phyloP scores from a whole-genome alignment of 2,797 vertebrate genomes.

The Okamejei kenojei region DNA sequence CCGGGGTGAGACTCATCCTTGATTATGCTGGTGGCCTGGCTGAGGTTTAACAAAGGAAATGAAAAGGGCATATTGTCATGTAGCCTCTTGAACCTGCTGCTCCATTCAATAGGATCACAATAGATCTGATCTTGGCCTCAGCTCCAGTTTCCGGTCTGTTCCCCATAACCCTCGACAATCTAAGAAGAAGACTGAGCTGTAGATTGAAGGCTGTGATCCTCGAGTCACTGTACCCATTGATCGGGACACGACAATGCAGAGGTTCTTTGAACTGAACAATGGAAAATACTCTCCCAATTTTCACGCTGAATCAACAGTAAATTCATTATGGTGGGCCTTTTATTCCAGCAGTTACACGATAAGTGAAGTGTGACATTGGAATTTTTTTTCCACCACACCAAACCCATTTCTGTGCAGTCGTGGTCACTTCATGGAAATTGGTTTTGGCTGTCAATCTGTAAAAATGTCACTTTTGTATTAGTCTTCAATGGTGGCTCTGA shows the following conservation, averaged over 20 bases:
- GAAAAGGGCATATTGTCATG: too few species aligned
- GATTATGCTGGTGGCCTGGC: too few species aligned
- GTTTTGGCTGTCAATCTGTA: slow-evolving; percentile 33
- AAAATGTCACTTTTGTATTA: slow-evolving; percentile 25
- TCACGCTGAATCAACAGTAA: slow-evolving; percentile 21
- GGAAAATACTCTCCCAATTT: not conserved
- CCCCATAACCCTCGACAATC: too few species aligned
- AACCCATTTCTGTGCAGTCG: not conserved
- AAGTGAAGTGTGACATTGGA: slow-evolving; percentile 31
- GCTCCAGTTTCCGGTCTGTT: too few species aligned
- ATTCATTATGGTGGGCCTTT: slow-evolving; percentile 18
- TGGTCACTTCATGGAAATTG: slow-evolving; percentile 5
- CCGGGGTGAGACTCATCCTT: too few species aligned
- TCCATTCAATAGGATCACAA: too few species aligned
- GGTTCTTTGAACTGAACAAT: not conserved
- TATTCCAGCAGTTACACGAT: not conserved
- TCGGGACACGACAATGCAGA: not conserved
- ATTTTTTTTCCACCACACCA: not conserved
- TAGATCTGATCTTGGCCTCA: too few species aligned
- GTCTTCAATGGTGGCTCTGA: slow-evolving; percentile 5
- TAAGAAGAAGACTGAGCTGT: not conserved
- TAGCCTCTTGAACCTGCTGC: too few species aligned
- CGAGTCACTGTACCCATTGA: not conserved
- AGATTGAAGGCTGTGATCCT: not conserved
- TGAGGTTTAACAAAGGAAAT: too few species aligned